Conservation (phyloP, 2,113 vertebrate genomes). For the Chaetodon auriga region DNA sequence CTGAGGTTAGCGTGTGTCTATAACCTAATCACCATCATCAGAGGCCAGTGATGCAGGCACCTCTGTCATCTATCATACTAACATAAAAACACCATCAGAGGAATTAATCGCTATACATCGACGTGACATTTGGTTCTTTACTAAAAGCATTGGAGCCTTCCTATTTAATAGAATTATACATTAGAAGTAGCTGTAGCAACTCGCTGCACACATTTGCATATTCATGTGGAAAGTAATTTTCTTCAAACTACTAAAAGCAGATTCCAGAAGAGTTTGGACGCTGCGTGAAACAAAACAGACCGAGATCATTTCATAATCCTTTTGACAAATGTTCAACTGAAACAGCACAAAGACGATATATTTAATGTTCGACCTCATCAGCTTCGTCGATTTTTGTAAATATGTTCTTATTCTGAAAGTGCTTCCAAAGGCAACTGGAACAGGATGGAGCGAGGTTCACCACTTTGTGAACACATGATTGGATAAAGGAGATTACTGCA, state of each 20-base stretch:
- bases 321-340: too few species aligned
- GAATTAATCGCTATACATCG: not conserved
- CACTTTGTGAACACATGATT: too few species aligned
- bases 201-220: slow-evolving; percentile 53
- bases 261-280: too few species aligned
- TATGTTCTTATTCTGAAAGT: too few species aligned
- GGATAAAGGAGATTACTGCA: too few species aligned
- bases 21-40: slow-evolving; percentile 1
- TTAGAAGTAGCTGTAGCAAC: slow-evolving; percentile 5
- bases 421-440: too few species aligned
- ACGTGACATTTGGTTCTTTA: not conserved
- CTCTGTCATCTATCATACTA: not conserved
- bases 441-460: too few species aligned
- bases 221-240: slow-evolving; percentile 15
- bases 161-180: not conserved
- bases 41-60: not conserved
- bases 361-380: too few species aligned
- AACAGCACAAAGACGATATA: too few species aligned
- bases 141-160: not conserved
- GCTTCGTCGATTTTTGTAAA: too few species aligned
- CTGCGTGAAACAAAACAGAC: too few species aligned
- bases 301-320: too few species aligned
- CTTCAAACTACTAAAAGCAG: not conserved
- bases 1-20: slow-evolving; percentile 6
- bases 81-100: not conserved